Conservation (phyloP, 1,140 invertebrate genomes). For the Medauroidea extradentata region DNA sequence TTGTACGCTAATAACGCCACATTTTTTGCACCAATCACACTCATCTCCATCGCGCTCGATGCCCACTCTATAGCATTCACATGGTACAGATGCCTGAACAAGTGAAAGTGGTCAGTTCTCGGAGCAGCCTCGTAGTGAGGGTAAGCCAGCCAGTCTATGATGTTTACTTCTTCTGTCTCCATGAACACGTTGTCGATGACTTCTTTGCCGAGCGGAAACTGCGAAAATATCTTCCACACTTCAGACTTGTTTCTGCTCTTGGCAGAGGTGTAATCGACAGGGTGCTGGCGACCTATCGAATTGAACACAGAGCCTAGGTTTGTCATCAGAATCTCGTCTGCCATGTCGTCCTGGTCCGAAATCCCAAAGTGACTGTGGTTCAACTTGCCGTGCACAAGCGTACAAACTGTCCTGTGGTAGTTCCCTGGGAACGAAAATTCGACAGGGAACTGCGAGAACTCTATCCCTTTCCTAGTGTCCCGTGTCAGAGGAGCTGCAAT, state of each 20-base stretch:
- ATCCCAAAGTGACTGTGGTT: slow-evolving; percentile 47
- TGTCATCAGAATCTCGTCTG: slow-evolving; percentile 48
- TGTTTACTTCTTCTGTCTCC: slow-evolving; percentile 39
- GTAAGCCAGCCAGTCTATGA: slow-evolving; percentile 58
- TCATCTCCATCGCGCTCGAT: slow-evolving; percentile 71
- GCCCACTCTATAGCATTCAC: slow-evolving; percentile 64
- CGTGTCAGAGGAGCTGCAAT: slow-evolving; percentile 52
- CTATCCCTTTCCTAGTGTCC: slow-evolving; percentile 38
- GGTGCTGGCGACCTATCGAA: slow-evolving; percentile 40
- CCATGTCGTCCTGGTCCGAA: slow-evolving; percentile 24
- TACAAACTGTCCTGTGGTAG: slow-evolving; percentile 55
- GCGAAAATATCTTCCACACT: slow-evolving; percentile 59
- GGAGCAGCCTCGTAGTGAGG: slow-evolving; percentile 50
- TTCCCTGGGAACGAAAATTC: slow-evolving; percentile 29
- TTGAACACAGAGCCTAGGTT: slow-evolving; percentile 42
- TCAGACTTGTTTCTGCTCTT: slow-evolving; percentile 22
- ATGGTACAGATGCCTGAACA: slow-evolving; percentile 55
- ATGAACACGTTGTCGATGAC: slow-evolving; percentile 50
- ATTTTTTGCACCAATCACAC: slow-evolving; percentile 59
- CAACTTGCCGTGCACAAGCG: slow-evolving; percentile 52
- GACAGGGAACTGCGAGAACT: slow-evolving; percentile 37
- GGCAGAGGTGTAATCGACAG: slow-evolving; percentile 37
- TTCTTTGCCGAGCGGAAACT: slow-evolving; percentile 40
- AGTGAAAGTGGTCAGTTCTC: slow-evolving; percentile 48
- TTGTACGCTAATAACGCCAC: slow-evolving; percentile 53